phyloP scores from a whole-genome alignment of 2,797 vertebrate genomes.

The Girardinus metallicus region DNA sequence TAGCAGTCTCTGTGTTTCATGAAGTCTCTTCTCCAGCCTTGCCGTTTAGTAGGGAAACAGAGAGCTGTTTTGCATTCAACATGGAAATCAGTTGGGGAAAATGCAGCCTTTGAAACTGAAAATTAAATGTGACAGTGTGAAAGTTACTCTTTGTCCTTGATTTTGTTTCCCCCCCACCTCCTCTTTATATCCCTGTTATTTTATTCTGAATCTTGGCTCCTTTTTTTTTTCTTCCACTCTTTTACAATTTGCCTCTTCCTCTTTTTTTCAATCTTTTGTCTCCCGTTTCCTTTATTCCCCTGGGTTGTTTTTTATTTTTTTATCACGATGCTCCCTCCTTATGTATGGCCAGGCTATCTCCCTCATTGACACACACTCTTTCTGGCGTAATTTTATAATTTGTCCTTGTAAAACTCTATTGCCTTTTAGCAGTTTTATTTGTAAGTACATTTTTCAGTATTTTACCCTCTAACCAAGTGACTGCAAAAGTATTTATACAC shows the following conservation, averaged over 20 bases:
- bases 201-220: conserved; percentile 51
- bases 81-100: conserved; percentile 69
- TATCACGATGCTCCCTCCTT: conserved; percentile 29
- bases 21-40: conserved; percentile 45
- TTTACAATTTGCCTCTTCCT: conserved; percentile 55
- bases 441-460: neutral
- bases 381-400: neutral
- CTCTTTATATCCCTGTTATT: conserved; percentile 52
- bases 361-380: neutral
- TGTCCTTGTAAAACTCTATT: neutral
- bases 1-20: conserved; percentile 51
- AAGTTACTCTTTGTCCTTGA: conserved; percentile 79
- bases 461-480: neutral
- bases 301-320: conserved; percentile 5
- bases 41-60: conserved; percentile 40
- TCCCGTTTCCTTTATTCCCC: conserved; percentile 40
- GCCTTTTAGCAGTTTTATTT: neutral
- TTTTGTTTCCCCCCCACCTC: conserved; percentile 53
- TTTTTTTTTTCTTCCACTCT: conserved; percentile 47
- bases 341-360: neutral
- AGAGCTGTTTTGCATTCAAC: conserved; percentile 74
- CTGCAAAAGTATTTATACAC: neutral
- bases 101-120: conserved; percentile 71
- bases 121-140: conserved; percentile 77
- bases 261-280: conserved; percentile 32